Conservation (phyloP, 2,113 vertebrate genomes). For the Pseudorectes ferrugineus region DNA sequence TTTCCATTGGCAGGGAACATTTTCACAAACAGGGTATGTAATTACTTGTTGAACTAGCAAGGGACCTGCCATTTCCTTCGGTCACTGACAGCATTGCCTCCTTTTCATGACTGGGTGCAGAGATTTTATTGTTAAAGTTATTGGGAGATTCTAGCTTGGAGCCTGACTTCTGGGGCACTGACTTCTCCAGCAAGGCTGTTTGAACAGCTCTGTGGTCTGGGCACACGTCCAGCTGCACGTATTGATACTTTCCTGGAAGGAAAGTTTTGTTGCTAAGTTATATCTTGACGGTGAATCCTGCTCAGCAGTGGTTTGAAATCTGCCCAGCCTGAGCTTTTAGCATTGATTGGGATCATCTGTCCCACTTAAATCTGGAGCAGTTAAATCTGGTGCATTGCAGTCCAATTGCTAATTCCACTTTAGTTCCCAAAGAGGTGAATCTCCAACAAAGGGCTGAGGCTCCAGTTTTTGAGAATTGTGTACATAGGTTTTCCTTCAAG, state of each 20-base stretch:
- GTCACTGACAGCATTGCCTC: background rate
- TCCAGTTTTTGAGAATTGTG: background rate
- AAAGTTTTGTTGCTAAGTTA: background rate
- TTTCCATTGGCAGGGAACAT: slow-evolving; percentile 15
- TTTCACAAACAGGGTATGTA: background rate
- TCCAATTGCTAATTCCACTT: background rate
- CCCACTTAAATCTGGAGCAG: background rate
- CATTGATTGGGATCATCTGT: background rate
- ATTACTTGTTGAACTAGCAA: background rate
- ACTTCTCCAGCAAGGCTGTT: background rate
- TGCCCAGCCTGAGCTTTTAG: background rate
- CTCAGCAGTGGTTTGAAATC: background rate
- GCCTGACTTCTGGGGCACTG: background rate
- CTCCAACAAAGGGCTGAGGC: background rate
- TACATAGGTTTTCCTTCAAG: background rate
- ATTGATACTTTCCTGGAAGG: background rate
- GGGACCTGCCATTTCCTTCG: background rate
- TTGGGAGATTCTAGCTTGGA: background rate
- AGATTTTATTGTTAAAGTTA: background rate
- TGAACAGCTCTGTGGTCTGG: background rate
- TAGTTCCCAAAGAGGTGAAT: background rate
- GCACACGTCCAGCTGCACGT: background rate
- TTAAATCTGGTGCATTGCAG: background rate
- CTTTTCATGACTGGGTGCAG: background rate
- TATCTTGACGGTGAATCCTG: background rate